Conservation (phyloP, 2,113 vertebrate genomes). For the Thamnophis sirtalis region DNA sequence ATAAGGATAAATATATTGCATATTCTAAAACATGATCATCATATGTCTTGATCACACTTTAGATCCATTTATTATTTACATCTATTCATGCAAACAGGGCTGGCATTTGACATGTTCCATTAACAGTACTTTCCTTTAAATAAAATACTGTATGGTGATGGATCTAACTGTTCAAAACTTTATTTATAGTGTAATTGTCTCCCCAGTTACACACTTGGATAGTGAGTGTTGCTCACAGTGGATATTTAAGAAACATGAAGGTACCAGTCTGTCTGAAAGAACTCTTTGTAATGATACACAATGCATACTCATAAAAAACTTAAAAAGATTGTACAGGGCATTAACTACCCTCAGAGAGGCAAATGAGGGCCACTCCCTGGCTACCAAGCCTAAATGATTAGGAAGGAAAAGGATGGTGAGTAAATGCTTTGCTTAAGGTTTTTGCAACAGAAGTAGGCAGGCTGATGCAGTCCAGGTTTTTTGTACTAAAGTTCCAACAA, state of each 20-base stretch:
- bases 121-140: background rate
- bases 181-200: accelerated
- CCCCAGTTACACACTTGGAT: background rate
- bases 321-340: background rate
- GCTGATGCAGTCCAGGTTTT: background rate
- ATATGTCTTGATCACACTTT: background rate
- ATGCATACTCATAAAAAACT: background rate
- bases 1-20: background rate
- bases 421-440: background rate
- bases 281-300: background rate
- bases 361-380: background rate
- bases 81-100: accelerated
- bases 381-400: background rate
- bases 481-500: background rate
- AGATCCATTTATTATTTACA: accelerated
- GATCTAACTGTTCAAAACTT: background rate
- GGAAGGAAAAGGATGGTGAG: too few relatives aligned
- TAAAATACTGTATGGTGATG: background rate
- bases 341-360: background rate
- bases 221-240: background rate
- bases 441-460: background rate
- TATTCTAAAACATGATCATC: background rate
- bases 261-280: background rate
- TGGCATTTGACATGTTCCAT: background rate
- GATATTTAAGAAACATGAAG: background rate